A percentile compares a stretch with the other conserved stretches of the same genome.
phyloP scores from a whole-genome alignment of 2,113 vertebrate species.

The Grus americana region DNA sequence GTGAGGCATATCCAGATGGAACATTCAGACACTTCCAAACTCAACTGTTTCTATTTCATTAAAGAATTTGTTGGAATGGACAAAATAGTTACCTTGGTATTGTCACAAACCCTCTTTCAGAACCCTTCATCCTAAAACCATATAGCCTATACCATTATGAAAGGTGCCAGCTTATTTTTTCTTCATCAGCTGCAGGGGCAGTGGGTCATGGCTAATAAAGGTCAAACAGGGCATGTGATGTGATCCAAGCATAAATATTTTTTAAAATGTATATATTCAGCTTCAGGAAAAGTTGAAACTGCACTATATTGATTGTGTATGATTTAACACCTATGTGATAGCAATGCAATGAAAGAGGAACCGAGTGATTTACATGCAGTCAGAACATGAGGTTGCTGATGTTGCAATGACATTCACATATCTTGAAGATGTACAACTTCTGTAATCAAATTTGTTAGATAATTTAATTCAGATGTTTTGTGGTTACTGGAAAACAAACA shows the following conservation, averaged over 20 bases:
- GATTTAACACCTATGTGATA: conserved; percentile 5
- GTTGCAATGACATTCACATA: conserved; percentile 16
- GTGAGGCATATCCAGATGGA: neutral
- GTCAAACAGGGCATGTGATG: neutral
- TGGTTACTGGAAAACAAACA: conserved; percentile 62
- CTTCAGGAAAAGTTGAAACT: neutral
- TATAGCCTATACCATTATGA: neutral
- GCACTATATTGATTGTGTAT: neutral
- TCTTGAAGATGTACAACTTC: conserved; percentile 58
- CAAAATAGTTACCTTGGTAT: neutral
- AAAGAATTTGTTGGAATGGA: neutral
- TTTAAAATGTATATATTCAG: neutral
- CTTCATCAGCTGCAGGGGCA: neutral
- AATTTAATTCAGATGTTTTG: conserved; percentile 62
- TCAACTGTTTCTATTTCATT: neutral
- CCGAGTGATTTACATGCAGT: neutral
- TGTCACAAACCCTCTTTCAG: neutral
- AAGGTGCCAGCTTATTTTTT: neutral
- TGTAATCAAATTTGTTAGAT: conserved; percentile 53
- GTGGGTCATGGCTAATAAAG: neutral
- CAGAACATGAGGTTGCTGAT: conserved; percentile 10
- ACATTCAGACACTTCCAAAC: neutral
- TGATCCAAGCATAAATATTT: neutral
- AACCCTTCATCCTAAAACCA: neutral
- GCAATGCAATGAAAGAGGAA: neutral